Base-by-base conservation (phyloP, 2,113 vertebrate genomes). In the Sebastes fasciatus region DNA sequence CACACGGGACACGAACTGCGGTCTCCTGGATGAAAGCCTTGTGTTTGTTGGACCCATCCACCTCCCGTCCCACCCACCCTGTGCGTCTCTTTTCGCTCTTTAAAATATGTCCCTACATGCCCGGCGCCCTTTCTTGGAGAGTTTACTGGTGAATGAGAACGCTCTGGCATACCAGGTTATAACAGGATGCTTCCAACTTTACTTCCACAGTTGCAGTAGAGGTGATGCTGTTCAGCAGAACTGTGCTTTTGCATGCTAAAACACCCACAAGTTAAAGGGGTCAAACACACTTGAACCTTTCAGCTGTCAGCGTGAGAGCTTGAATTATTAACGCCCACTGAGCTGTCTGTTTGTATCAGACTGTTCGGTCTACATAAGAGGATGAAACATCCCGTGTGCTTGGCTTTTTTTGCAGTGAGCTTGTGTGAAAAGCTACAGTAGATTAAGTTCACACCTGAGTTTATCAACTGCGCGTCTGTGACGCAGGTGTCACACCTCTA, bases 241-340 rank as follows among this genome's bases (percentile, higher is more conserved):
- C 45, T 23, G n/a, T 21, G 60, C 48, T 77, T 73, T 84, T 74
- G 71, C n/a, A 46, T 81, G 71, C 43, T 69, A 13, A 49, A 88
- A 90, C 63, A 78, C 64, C 84, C 42, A 9, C 45, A 68, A 76
- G 83, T 77, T 65, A 61, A 88, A 4, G 77, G 67, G 75, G 77
- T 90, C 80, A 81, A 21, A 87, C 9, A 69, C 73, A 49, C 54
- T 79, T 77, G 81, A 88, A 88, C 72, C 69, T 67, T 66, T 85
- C 66, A 86, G 68, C 75, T 77, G 84, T 79, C 68, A 82, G 77
- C 62, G 77, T 80, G 57, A 90, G 70, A 69, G 57, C 45, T 54
- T 45, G n/a, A 80, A 83, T 84, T 89, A 86, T 79, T 86, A 80
- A 87, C 77, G 85, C 71, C 43, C 82, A 82, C 55, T 81, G 82